Evolutionary conservation across 1,140 invertebrate species (phyloP).

Genomic region (Bicyclus anynana): DNA sequence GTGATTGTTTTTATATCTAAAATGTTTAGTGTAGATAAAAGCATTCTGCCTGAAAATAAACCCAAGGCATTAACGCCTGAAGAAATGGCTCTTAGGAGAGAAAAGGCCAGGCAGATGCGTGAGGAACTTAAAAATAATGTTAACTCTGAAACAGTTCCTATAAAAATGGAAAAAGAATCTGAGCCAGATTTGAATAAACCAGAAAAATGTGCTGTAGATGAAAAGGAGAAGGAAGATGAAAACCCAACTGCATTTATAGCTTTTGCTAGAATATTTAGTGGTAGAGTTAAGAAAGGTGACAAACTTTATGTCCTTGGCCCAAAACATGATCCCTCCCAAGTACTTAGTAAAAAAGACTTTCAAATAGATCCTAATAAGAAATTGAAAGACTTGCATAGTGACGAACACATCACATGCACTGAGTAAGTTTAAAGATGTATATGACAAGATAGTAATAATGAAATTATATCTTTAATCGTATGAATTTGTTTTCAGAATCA

Average conservation of each 20-base stretch:
- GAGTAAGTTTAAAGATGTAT: slow-evolving; percentile 56
- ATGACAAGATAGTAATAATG: slow-evolving; percentile 13
- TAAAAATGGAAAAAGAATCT: slow-evolving; percentile 72
- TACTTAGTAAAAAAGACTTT: slow-evolving; percentile 67
- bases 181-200: slow-evolving; percentile 32
- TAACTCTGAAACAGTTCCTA: slow-evolving; percentile 73
- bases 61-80: slow-evolving; percentile 85
- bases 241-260: slow-evolving; percentile 89
- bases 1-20: slow-evolving; percentile 96
- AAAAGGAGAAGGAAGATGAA: slow-evolving; percentile 59
- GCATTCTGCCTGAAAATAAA: slow-evolving; percentile 84
- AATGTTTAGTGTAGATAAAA: slow-evolving; percentile 91
- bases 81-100: slow-evolving; percentile 85
- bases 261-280: slow-evolving; percentile 96
- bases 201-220: slow-evolving; percentile 46
- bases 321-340: slow-evolving; percentile 90
- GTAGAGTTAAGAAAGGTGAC: slow-evolving; percentile 87
- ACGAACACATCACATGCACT: slow-evolving; percentile 76
- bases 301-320: slow-evolving; percentile 91
- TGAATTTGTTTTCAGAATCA: slow-evolving; percentile 51
- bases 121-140: slow-evolving; percentile 73
- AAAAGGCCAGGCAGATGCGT: slow-evolving; percentile 82
- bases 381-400: slow-evolving; percentile 82
- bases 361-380: slow-evolving; percentile 77
- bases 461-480: slow-evolving; percentile 10